Evolutionary conservation across 2,113 vertebrate species (phyloP).

Genomic region (Myiozetetes cayanensis): DNA sequence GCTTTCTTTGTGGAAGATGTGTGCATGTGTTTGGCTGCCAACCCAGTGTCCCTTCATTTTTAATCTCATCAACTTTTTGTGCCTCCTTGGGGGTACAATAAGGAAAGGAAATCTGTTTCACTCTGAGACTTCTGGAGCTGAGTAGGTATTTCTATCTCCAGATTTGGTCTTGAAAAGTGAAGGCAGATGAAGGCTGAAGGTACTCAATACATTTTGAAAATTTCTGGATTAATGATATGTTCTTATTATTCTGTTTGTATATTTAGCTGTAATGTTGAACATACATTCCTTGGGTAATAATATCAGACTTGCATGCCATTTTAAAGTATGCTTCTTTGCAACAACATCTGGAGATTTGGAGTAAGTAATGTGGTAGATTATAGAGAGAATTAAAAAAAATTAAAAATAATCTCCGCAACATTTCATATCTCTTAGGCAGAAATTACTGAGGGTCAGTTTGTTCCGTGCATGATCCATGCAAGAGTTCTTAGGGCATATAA

Average conservation of each 20-base stretch:
- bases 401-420: not conserved
- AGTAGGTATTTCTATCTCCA: not conserved
- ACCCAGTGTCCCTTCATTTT: not conserved
- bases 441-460: not conserved
- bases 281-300: not conserved
- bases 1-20: not conserved
- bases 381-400: not conserved
- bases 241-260: not conserved
- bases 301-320: not conserved
- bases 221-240: not conserved
- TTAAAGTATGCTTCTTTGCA: not conserved
- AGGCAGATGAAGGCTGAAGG: not conserved
- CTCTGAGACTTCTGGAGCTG: not conserved
- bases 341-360: not conserved
- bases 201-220: not conserved
- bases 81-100: not conserved
- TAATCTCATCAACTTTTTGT: not conserved
- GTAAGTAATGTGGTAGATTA: not conserved
- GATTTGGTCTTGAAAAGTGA: not conserved
- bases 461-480: not conserved
- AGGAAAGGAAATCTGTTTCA: not conserved
- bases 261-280: not conserved
- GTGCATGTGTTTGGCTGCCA: not conserved
- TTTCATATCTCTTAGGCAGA: not conserved
- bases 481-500: constrained; percentile 11